Evolutionary conservation across 1,140 invertebrate genomes (phyloP).

Genomic region (Cyphomyrmex costatus): DNA sequence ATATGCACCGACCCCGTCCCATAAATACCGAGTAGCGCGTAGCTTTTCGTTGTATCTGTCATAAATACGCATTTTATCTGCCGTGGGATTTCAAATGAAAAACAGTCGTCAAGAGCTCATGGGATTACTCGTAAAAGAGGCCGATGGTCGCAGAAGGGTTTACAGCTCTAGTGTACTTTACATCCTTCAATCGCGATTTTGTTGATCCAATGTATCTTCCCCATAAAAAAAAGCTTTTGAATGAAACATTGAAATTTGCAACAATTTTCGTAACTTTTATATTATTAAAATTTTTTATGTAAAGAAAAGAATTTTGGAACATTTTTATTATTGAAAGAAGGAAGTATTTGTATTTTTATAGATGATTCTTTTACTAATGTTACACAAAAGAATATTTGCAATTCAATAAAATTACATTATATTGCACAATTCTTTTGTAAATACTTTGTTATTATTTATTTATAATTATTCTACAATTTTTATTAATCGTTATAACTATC

Average conservation of each 20-base stretch:
- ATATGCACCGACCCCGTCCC: constrained; percentile 72
- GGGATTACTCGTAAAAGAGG: constrained; percentile 82
- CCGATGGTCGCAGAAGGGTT: constrained; percentile 41
- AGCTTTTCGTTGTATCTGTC: constrained; percentile 80
- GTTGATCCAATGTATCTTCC: neutral
- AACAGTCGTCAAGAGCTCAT: constrained; percentile 85
- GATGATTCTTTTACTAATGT: neutral
- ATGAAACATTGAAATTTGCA: neutral
- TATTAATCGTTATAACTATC: neutral
- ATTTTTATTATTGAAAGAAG: neutral
- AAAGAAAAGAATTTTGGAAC: neutral
- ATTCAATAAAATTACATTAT: constrained; percentile 1
- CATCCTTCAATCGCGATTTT: constrained; percentile 7
- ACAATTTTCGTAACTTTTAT: neutral
- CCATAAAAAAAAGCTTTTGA: constrained; percentile 1
- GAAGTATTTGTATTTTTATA: neutral
- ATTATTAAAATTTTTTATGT: too few species aligned
- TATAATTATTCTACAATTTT: neutral
- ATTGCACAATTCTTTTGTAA: neutral
- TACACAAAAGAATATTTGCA: neutral
- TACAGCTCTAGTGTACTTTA: constrained; percentile 6
- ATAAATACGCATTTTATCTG: constrained; percentile 85
- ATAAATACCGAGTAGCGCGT: constrained; percentile 81
- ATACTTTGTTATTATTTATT: neutral
- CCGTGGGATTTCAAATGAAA: constrained; percentile 84